Percentiles rank a stretch among this genome's conserved stretches.
Conservation (phyloP, 1,140 invertebrate genomes). For the Panonychus citri region DNA sequence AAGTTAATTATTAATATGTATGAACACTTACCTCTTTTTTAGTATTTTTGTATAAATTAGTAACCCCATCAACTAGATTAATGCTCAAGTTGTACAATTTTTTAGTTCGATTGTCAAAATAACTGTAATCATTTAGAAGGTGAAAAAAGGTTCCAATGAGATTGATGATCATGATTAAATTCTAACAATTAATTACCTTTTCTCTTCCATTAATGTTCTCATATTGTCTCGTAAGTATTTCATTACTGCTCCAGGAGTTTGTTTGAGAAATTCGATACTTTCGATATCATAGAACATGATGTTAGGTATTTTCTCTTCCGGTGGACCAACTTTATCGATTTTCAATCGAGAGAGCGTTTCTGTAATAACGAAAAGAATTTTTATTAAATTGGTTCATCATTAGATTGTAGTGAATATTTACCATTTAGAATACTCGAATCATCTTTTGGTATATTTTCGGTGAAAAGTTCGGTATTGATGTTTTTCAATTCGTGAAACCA, state of each 20-base stretch:
- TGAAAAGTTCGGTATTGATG: not conserved
- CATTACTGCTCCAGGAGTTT: not conserved
- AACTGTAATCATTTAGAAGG: not conserved
- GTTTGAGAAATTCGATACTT: not conserved
- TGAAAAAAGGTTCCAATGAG: too few relatives aligned
- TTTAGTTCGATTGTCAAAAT: slow-evolving; percentile 5
- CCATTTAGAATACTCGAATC: too few relatives aligned
- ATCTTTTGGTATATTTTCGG: not conserved
- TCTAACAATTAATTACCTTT: not conserved
- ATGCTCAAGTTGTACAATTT: slow-evolving; percentile 2
- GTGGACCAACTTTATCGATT: not conserved
- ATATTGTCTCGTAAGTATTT: not conserved
- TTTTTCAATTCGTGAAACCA: slow-evolving; percentile 1
- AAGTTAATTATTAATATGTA: not conserved
- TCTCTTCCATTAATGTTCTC: not conserved
- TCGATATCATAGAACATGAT: not conserved
- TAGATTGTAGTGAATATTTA: too few relatives aligned
- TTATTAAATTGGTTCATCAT: too few relatives aligned
- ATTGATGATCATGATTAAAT: not conserved
- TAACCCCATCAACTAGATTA: not conserved
- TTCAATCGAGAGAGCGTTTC: not conserved
- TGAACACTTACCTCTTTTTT: slow-evolving; percentile 4
- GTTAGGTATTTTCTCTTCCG: not conserved
- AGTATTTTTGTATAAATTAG: not conserved
- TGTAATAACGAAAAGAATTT: too few relatives aligned